These are phyloP conservation scores for Biston stratarius DNA, from an alignment of 2,888 invertebrate species.

Conservation along the genomic window DNA sequence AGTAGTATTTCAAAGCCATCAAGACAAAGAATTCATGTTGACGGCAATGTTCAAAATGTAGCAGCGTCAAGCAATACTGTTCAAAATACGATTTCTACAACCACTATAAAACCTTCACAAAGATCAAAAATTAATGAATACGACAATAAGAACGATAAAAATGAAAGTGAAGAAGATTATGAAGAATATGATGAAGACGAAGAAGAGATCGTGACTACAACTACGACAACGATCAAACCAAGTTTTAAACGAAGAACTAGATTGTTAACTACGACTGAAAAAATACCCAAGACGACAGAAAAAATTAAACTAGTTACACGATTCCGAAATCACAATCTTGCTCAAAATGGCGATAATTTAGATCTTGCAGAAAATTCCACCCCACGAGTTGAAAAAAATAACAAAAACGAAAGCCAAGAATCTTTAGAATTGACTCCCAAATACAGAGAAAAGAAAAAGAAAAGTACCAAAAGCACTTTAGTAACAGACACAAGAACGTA, in stretches of 20 bases:
- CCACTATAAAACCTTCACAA: slow-evolving; percentile 39
- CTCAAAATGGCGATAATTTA: slow-evolving; percentile 41
- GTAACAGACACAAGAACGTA: slow-evolving; percentile 79
- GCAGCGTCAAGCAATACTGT: slow-evolving; percentile 61
- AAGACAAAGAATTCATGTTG: slow-evolving; percentile 38
- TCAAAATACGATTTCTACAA: slow-evolving; percentile 53
- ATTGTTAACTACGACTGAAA: slow-evolving; percentile 55
- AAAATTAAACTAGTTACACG: slow-evolving; percentile 67
- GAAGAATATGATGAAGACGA: slow-evolving; percentile 60
- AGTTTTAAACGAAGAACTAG: slow-evolving; percentile 55
- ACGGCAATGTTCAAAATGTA: slow-evolving; percentile 50
- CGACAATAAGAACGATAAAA: slow-evolving; percentile 38
- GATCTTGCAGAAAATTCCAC: slow-evolving; percentile 31
- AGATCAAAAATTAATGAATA: slow-evolving; percentile 22
- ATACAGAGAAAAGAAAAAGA: slow-evolving; percentile 77
- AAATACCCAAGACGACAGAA: slow-evolving; percentile 49
- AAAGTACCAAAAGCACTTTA: slow-evolving; percentile 73
- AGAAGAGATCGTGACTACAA: slow-evolving; percentile 50
- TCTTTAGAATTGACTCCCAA: slow-evolving; percentile 54
- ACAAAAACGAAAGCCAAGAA: slow-evolving; percentile 39
- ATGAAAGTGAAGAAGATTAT: slow-evolving; percentile 59
- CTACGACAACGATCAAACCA: slow-evolving; percentile 63
- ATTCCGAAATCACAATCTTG: slow-evolving; percentile 61
- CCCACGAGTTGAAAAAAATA: slow-evolving; percentile 4
- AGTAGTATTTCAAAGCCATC: slow-evolving; percentile 35